Conservation (phyloP, 1,140 invertebrate genomes). For the Neocloeon triangulifer region DNA sequence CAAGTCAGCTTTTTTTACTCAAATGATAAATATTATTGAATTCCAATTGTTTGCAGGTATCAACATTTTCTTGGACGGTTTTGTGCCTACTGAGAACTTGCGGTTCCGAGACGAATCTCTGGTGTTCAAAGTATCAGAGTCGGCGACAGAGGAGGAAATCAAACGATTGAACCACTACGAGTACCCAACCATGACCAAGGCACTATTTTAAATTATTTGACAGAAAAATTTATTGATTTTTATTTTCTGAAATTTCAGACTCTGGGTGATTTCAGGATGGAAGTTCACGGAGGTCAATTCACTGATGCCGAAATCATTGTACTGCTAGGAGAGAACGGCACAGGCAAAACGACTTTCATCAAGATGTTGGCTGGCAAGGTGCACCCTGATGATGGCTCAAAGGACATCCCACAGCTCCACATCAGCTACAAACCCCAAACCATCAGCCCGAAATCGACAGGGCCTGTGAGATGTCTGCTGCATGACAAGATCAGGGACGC, state of each 20-base stretch:
- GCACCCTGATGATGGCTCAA: constrained; percentile 69
- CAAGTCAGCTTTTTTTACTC: constrained; percentile 11
- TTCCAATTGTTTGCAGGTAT: constrained; percentile 39
- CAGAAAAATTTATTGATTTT: not conserved
- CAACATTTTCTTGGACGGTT: constrained; percentile 98
- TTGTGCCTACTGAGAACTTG: constrained; percentile 98
- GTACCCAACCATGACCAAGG: constrained; percentile 59
- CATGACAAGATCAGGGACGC: constrained; percentile 95
- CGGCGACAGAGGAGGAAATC: constrained; percentile 89
- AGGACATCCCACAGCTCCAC: constrained; percentile 72
- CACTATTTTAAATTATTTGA: not conserved
- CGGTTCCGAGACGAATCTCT: constrained; percentile 91
- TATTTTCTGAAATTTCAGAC: constrained; percentile 41
- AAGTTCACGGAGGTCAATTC: constrained; percentile 77
- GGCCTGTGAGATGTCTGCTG: constrained; percentile 71
- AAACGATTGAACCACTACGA: constrained; percentile 91
- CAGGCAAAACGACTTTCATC: constrained; percentile 98
- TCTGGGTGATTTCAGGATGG: constrained; percentile 64
- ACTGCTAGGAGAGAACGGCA: constrained; percentile 95
- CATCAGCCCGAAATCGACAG: constrained; percentile 93
- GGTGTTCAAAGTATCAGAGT: constrained; percentile 96
- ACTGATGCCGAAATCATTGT: constrained; percentile 99
- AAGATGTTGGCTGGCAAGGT: constrained; percentile 92
- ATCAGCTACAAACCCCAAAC: constrained; percentile 99
- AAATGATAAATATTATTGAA: not conserved